Evolutionary conservation across 2,113 vertebrate species (phyloP), one percentile per base, ranked within the genome.

Genomic region (Neoarius graeffei): DNA sequence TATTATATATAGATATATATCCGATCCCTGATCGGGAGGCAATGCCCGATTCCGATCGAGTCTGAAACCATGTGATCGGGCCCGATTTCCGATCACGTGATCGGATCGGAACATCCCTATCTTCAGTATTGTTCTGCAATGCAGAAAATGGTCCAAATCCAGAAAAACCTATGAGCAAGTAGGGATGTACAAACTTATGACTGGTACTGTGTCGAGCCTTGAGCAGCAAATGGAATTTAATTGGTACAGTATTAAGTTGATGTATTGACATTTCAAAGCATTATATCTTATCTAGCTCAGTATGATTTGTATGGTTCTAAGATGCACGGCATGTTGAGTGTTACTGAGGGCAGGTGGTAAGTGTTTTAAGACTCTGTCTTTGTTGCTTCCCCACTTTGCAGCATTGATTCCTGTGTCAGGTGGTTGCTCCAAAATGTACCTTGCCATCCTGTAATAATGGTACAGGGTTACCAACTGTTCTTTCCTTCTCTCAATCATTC

Each of bases 391-490:
- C 52, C 54, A 3, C 54, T 73, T 42, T 71, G 54, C 54, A 54
- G 60, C 80, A 86, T 67, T 14, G 85, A 86, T 86, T 86, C 60
- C 20, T 67, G 35, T 67, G 67, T 54, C 19, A 23, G 17, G 30
- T 48, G 42, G 17, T 80, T 35, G 10, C 73, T 48, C 64, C 85
- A 50, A 71, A 57, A 35, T 59, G 52, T 56, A 69, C 62, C 52
- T 71, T 13, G 23, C 57, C 7, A 23, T 86, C 59, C 57, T 79
- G 14, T 27, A 48, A 4, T 81, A 81, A 42, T 15, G 19, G 60
- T 81, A 86, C 62, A 86, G 77, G 62, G 81, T 50, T 69, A 81
- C 77, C 77, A 56, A 71, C 77, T 86, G 76, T 81, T 81, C 60
- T 56, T 62, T 64, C 66, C 17, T 66, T 56, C 50, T 54, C 59